Evolutionary conservation across 2,888 invertebrate species (phyloP), one percentile per base, ranked within the genome.

Genomic region (Cenopis cana): DNA sequence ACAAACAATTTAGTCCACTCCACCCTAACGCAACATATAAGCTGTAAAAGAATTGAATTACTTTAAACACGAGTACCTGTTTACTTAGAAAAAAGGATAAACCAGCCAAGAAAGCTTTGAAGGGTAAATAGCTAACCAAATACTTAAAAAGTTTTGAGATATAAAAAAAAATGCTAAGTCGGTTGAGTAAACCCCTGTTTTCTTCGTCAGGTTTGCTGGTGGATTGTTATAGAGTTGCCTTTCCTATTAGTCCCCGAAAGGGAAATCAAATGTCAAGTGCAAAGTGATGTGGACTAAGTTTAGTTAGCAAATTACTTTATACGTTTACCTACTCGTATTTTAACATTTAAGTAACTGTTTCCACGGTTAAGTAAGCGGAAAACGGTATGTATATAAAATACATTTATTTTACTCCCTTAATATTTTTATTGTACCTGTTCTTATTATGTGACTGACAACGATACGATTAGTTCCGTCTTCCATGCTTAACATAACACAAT

Each of bases 181-280:
- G 64, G 36, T 57, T 54, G 18, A 20, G 41, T 33, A 41, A 41
- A 41, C 20, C 38, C 59, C 8, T 24, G 36, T 60, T 59, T 60
- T 36, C 36, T 46, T 17, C 20, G 49, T 59, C 59, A 41, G 69
- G 57, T 59, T 65, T 12, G 24, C 64, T 20, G 29, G 29, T 50
- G 33, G 55, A 57, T 59, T 69, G 64, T 59, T 65, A 33, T 50
- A 5, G 33, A 59, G 38, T 56, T 67, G n/a, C 52, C 52, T 56
- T 59, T 57, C 52, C 38, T 10, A 50, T 38, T 52, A 57, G 49
- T 67, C 57, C 64, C 69, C 64, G 41, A 52, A 54, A 70, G 65
- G 70, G 70, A 70, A 70, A 70, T 70, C 65, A 65, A 66, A 6
- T 60, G 65, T 33, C 70, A 49, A 49, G 17, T 24, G 33, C 50